phyloP scores from a whole-genome alignment of 2,797 vertebrate genomes.

The Threskiornis aethiopicus region DNA sequence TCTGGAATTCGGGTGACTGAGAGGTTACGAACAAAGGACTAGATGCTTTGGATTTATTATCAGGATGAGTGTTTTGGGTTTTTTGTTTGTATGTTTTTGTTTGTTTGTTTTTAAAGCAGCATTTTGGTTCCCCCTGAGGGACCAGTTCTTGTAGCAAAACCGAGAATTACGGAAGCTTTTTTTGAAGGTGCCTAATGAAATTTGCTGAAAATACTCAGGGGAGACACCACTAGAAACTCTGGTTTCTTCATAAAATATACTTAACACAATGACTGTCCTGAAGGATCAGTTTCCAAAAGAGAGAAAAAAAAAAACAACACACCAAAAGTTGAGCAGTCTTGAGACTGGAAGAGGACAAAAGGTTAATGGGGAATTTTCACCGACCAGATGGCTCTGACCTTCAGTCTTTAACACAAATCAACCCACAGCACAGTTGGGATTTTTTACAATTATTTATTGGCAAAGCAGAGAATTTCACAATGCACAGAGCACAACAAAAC shows the following conservation, averaged over 20 bases:
- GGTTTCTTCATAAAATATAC: slow-evolving; percentile 34
- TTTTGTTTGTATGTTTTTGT: not conserved
- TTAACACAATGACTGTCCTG: slow-evolving; percentile 44
- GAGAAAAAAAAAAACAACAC: not conserved
- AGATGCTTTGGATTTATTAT: not conserved
- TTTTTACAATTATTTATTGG: not conserved
- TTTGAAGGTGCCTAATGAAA: slow-evolving; percentile 73
- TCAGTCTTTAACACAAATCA: not conserved
- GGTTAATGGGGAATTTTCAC: not conserved
- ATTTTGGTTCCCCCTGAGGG: slow-evolving; percentile 46
- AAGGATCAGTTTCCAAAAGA: slow-evolving; percentile 33
- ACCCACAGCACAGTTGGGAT: not conserved
- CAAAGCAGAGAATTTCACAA: not conserved
- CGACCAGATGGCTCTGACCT: not conserved
- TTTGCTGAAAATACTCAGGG: slow-evolving; percentile 77
- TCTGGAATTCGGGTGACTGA: not conserved
- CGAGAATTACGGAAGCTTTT: slow-evolving; percentile 63
- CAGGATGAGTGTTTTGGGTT: not conserved
- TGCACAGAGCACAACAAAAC: slow-evolving; percentile 43
- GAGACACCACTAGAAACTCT: slow-evolving; percentile 71
- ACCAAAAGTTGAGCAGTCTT: not conserved
- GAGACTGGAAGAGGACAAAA: slow-evolving; percentile 5
- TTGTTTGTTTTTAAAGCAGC: slow-evolving; percentile 57
- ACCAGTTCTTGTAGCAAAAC: slow-evolving; percentile 71
- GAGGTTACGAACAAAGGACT: not conserved